Evolutionary conservation across 2,888 invertebrate species (phyloP), one percentile per base, ranked within the genome.

Genomic region (Synanthedon tipuliformis): DNA sequence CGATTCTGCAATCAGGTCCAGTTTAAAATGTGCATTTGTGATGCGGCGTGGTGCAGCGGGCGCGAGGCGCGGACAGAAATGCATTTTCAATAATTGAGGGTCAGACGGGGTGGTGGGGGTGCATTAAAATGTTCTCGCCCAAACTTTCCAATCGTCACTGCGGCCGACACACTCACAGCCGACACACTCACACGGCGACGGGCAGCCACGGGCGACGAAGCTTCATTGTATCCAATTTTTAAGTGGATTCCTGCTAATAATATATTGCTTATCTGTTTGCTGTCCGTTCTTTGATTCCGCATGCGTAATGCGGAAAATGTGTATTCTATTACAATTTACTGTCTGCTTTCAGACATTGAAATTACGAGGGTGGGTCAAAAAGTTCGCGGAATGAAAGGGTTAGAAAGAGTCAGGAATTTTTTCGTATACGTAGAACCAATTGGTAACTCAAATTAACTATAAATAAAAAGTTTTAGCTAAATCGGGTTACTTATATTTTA

Each of bases 51-150:
- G 59, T 54, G 63, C 61, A 59, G 73, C 70, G 75, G 73, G 51
- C 40, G 52, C 50, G 52, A 50, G 81, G 82, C 81, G 82, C 82
- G 80, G 78, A 71, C 78, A 73, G 75, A 75, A 81, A 82, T 85
- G 84, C 83, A 86, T 86, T 86, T 86, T 86, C 86, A 86, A 87
- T 87, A 86, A 87, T 87, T 86, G 83, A 86, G 78, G 83, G 85
- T 84, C 86, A 86, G 86, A 87, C 86, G 66, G 81, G 84, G 76
- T 68, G 75, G 76, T 68, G 80, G 81, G 71, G 79, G 75, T 65
- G 64, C 74, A 77, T 83, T 84, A 81, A 84, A 86, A 84, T 81
- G 72, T 68, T 75, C 74, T 60, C 69, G 62, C 71, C 65, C 71
- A 75, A 83, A 86, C 80, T 83, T 85, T 85, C 73, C 69, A 61